Conservation (phyloP, 2,888 invertebrate genomes). For the Ormyrus nitidulus region DNA sequence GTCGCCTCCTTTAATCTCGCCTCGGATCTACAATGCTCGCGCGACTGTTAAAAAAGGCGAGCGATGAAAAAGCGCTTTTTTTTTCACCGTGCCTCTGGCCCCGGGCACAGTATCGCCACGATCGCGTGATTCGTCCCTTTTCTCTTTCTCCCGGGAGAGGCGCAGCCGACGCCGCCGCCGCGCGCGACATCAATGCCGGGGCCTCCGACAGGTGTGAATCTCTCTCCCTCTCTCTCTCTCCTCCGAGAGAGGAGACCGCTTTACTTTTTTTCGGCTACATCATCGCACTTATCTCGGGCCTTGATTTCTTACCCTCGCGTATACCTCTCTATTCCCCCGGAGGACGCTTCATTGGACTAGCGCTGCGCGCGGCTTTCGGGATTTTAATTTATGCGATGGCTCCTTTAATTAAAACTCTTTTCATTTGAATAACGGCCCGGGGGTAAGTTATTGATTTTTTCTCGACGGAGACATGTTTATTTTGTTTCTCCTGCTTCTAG, state of each 20-base stretch:
- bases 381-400: constrained; percentile 35
- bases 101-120: constrained; percentile 1
- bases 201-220: constrained; percentile 60
- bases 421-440: constrained; percentile 24
- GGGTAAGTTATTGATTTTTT: neutral
- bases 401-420: constrained; percentile 34
- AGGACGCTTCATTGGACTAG: neutral
- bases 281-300: constrained; percentile 46
- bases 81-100: neutral
- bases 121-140: constrained; percentile 35
- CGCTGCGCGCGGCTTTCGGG: neutral
- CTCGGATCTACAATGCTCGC: constrained; percentile 28
- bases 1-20: neutral
- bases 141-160: neutral
- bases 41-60: neutral
- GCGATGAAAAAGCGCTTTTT: constrained; percentile 32
- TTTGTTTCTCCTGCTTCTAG: no score
- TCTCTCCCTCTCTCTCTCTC: no score
- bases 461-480: neutral
- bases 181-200: constrained; percentile 46
- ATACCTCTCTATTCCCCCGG: neutral
- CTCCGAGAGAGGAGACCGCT: constrained; percentile 20
- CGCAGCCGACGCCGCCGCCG: neutral
- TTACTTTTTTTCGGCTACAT: constrained; percentile 30
- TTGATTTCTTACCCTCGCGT: constrained; percentile 23